Conservation (phyloP, 2,797 vertebrate species). For the Mormyrus proboscirostris region DNA sequence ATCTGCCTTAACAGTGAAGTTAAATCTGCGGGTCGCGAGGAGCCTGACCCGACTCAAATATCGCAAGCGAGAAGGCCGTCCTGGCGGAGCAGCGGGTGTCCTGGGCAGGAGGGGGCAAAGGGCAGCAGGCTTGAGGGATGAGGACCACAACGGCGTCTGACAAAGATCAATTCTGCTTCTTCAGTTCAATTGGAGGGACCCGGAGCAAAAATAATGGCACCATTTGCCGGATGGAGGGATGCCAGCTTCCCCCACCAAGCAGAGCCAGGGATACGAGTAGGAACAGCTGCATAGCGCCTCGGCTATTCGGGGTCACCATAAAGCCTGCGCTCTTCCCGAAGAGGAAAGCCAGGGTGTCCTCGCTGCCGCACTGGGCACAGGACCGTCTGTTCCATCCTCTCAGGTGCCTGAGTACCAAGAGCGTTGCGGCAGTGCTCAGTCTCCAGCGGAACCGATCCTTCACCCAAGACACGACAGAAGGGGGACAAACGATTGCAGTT, state of each 20-base stretch:
- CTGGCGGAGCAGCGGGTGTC: not conserved
- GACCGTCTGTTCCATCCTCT: not conserved
- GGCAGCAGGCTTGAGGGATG: not conserved
- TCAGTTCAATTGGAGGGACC: not conserved
- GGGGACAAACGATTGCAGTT: not conserved
- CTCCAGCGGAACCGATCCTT: not conserved
- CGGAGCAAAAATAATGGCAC: not conserved
- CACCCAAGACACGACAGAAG: not conserved
- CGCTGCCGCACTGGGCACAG: not conserved
- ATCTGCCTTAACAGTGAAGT: not conserved
- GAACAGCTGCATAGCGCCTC: not conserved
- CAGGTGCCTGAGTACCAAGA: not conserved
- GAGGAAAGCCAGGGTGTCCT: not conserved
- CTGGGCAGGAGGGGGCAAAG: no score
- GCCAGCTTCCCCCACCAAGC: not conserved
- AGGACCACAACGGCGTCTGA: not conserved
- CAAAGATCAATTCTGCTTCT: slow-evolving; percentile 21
- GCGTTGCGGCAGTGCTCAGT: not conserved
- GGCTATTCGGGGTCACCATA: not conserved
- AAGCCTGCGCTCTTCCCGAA: not conserved
- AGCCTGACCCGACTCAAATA: not conserved
- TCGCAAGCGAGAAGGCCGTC: not conserved
- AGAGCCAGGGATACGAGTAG: not conserved
- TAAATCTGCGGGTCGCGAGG: not conserved
- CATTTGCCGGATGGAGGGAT: not conserved